Conservation (phyloP, 2,797 vertebrate species). For the Sphaeramia orbicularis region DNA sequence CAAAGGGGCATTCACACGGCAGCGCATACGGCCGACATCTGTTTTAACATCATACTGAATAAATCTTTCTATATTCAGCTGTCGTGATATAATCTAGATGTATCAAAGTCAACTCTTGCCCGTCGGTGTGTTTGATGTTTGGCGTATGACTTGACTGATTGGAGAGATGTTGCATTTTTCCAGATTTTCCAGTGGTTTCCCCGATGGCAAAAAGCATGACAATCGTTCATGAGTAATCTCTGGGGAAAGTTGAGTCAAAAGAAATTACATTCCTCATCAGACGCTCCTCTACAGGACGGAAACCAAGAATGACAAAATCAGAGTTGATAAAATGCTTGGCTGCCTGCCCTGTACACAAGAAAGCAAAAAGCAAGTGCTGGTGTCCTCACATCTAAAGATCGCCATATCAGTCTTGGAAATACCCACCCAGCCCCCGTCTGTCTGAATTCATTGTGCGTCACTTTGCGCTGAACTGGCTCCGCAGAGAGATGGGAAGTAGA, state of each 20-base stretch:
- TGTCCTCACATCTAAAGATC: constrained; percentile 36
- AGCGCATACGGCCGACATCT: constrained; percentile 65
- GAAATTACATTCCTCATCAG: constrained; percentile 53
- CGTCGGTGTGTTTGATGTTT: constrained; percentile 67
- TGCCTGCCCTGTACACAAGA: constrained; percentile 39
- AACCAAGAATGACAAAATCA: constrained; percentile 60
- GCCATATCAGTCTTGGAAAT: constrained; percentile 51
- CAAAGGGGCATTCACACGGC: constrained; percentile 55
- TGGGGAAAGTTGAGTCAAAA: constrained; percentile 55
- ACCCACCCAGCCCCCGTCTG: constrained; percentile 26
- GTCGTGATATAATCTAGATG: constrained; percentile 60
- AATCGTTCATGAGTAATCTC: constrained; percentile 37
- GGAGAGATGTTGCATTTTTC: constrained; percentile 35
- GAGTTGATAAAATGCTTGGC: constrained; percentile 67
- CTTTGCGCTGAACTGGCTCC: background rate
- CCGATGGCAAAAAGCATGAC: constrained; percentile 54
- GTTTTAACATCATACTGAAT: constrained; percentile 62
- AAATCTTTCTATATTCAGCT: constrained; percentile 58
- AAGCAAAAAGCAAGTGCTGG: constrained; percentile 21
- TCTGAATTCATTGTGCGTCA: constrained; percentile 30
- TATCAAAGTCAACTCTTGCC: constrained; percentile 60
- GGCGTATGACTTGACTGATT: constrained; percentile 34
- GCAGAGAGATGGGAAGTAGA: constrained; percentile 40
- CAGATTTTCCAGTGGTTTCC: constrained; percentile 57
- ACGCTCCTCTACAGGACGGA: constrained; percentile 42